These are phyloP conservation scores for Montifringilla adamsi DNA, from an alignment of 2,113 vertebrate genomes.

Conservation along the genomic window DNA sequence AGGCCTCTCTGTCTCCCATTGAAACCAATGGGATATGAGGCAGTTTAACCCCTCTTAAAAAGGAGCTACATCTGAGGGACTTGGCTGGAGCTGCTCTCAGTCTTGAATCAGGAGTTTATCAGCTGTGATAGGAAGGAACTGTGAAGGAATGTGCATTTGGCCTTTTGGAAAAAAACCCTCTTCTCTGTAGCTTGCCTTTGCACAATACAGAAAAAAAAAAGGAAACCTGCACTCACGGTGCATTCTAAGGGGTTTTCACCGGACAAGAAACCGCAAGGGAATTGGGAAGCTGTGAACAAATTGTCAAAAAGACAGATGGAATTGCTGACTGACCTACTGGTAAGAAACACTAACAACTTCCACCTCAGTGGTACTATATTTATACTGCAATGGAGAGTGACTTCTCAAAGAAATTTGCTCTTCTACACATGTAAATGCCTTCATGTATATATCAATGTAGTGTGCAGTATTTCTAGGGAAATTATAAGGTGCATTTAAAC, in stretches of 20 bases:
- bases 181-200: background rate
- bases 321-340: constrained; percentile 16
- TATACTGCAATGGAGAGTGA: background rate
- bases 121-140: background rate
- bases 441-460: background rate
- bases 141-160: background rate
- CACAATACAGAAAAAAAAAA: background rate
- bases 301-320: constrained; percentile 52
- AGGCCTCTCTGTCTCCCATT: background rate
- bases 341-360: constrained; percentile 35
- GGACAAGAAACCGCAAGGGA: background rate
- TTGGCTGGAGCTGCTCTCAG: background rate
- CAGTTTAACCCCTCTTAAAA: background rate
- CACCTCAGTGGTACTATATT: background rate
- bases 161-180: background rate
- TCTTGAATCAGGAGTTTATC: background rate
- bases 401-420: constrained; percentile 19
- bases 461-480: background rate
- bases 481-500: background rate
- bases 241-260: background rate
- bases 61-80: background rate
- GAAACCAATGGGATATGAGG: background rate
- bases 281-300: constrained; percentile 40
- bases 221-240: background rate
- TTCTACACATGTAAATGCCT: constrained; percentile 16